Percentiles rank a stretch among this genome's conserved stretches.
Evolutionary conservation across 2,888 invertebrate genomes (phyloP).

Genomic region (Linnaemya vulpina): DNA sequence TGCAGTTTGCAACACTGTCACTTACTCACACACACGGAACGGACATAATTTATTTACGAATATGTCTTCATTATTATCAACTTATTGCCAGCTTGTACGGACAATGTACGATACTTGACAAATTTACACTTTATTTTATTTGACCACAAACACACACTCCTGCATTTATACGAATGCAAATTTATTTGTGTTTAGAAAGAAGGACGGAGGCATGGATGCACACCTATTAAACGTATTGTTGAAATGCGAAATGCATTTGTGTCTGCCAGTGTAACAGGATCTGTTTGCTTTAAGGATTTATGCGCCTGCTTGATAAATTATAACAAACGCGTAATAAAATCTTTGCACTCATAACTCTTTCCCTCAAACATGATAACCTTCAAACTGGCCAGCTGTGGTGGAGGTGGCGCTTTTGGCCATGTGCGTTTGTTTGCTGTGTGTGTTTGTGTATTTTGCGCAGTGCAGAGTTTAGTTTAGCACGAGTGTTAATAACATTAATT

Average conservation of each 20-base stretch:
- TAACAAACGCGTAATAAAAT: slow-evolving; percentile 37
- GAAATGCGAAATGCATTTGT: slow-evolving; percentile 31
- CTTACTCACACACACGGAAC: neutral
- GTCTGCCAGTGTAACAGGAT: slow-evolving; percentile 12
- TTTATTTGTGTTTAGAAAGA: slow-evolving; percentile 4
- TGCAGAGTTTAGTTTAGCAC: slow-evolving; percentile 33
- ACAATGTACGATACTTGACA: slow-evolving; percentile 16
- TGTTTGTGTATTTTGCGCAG: slow-evolving; percentile 2
- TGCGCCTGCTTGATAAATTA: slow-evolving; percentile 48
- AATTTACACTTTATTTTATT: slow-evolving; percentile 52
- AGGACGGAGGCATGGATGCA: no score
- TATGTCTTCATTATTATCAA: slow-evolving; percentile 63
- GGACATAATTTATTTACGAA: slow-evolving; percentile 64
- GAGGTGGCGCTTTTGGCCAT: slow-evolving; percentile 3
- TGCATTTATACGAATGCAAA: neutral
- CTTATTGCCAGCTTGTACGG: slow-evolving; percentile 41
- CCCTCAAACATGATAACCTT: neutral
- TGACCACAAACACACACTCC: neutral
- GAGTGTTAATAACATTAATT: slow-evolving; percentile 69
- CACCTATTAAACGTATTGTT: slow-evolving; percentile 52
- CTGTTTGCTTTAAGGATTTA: slow-evolving; percentile 50
- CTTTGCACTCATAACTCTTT: slow-evolving; percentile 15
- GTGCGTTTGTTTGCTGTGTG: neutral
- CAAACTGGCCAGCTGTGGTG: neutral
- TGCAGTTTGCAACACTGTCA: slow-evolving; percentile 31